Base-by-base conservation (phyloP, 2,113 vertebrate species). In the Excalfactoria chinensis region DNA sequence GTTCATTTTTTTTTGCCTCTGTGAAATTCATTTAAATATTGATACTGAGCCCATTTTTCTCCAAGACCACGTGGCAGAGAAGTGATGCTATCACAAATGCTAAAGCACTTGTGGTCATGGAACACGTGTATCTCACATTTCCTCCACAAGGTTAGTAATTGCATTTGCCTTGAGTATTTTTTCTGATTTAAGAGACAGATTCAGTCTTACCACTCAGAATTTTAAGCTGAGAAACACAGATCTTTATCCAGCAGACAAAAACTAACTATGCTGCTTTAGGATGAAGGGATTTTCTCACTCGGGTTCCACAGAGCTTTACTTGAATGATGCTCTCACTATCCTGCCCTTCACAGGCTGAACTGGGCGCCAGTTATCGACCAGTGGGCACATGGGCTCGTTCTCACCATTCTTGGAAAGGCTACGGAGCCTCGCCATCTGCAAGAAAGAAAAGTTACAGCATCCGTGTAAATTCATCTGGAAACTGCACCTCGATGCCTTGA, bases 301-400 rank as follows among this genome's bases (percentile, higher is more conserved):
- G 18, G 53, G 21, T 84, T 94, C 64, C 79, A 58, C 21, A 13
- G 44, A 23, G 55, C 87, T 89, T 97, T 96, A 98, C 34, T 98
- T 97, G 95, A 98, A 98, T 0, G 98, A 99, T 46, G 98, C 97
- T 87, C 92, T 98, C 92, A 99, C 98, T 56, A 95, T 7, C 86
- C 99, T 98, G 78, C 97, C 98, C 86, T 99, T 99, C 64, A 99
- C 89, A 8, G 99, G 98, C 97, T 99, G 99, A 1, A 97, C 98
- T 15, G 99, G 99, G 16, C 99, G 99, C 97, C 98, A 99, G 98
- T 99, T 99, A 96, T 98, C 96, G 94, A 98, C 97, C 95, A 99
- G 98, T 81, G 98, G 98, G 86, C 95, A 97, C 2, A 96, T 69
- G 3, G 97, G 79, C 32, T 99, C 98, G 0, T 98, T 98, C 83